Percentiles rank a stretch among this genome's conserved stretches.
These are phyloP conservation scores for Thryonomys swinderianus DNA, from an alignment of 2,113 vertebrate species.

Conservation along the genomic window DNA sequence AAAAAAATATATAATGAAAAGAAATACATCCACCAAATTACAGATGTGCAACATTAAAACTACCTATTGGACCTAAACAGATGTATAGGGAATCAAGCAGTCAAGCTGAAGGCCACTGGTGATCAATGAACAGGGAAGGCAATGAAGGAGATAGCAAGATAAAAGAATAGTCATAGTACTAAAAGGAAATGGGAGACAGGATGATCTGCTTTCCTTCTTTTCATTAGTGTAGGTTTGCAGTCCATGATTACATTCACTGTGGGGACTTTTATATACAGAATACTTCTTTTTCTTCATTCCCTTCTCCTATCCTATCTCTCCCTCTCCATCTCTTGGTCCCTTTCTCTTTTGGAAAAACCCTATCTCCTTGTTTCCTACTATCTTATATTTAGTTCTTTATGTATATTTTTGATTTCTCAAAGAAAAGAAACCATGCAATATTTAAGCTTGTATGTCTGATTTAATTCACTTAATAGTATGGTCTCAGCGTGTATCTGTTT, in stretches of 20 bases:
- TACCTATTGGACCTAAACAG: neutral
- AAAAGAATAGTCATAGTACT: neutral
- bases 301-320: neutral
- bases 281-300: neutral
- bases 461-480: neutral
- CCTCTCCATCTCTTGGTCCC: neutral
- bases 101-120: neutral
- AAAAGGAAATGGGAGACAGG: neutral
- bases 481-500: neutral
- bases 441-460: neutral
- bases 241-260: neutral
- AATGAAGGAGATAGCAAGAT: neutral
- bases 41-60: conserved; percentile 33
- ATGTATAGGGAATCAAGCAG: neutral
- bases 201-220: neutral
- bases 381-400: neutral
- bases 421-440: neutral
- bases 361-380: neutral
- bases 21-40: conserved; percentile 35
- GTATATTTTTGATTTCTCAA: neutral
- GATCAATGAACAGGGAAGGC: neutral
- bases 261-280: neutral
- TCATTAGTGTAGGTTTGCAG: neutral
- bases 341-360: neutral
- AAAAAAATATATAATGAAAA: neutral